Conservation (phyloP, 2,888 invertebrate species). For the Mythimna lalbum region DNA sequence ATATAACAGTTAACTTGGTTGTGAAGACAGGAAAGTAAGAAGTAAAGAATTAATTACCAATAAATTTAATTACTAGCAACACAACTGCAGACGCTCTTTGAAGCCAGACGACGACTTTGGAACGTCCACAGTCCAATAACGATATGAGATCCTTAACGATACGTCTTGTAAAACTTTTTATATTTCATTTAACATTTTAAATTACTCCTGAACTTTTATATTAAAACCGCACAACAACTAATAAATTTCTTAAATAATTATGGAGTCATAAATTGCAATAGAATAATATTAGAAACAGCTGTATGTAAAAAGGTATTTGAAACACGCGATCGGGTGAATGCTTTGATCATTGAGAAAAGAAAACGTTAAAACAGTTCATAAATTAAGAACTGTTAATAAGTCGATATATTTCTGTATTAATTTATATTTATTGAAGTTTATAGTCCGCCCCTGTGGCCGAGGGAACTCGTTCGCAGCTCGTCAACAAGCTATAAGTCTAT, state of each 20-base stretch:
- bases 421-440: conserved; percentile 44
- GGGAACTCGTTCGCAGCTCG: conserved; percentile 80
- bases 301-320: conserved; percentile 53
- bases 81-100: not conserved
- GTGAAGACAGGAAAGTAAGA: conserved; percentile 4
- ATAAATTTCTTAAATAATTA: conserved; percentile 52
- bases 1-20: not conserved
- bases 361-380: conserved; percentile 54
- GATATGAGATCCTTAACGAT: conserved; percentile 33
- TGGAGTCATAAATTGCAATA: conserved; percentile 51
- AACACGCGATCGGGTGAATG: conserved; percentile 67
- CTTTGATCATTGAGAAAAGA: conserved; percentile 66
- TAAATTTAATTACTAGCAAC: conserved; percentile 6
- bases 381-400: conserved; percentile 52
- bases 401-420: conserved; percentile 56
- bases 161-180: conserved; percentile 30
- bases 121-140: conserved; percentile 42
- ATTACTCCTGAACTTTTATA: conserved; percentile 53
- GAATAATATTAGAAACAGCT: conserved; percentile 57
- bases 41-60: conserved; percentile 12
- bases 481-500: conserved; percentile 82
- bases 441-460: conserved; percentile 75
- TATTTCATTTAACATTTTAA: conserved; percentile 48
- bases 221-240: conserved; percentile 39
- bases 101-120: conserved; percentile 26